These are phyloP conservation scores for Phrynocephalus vlangalii DNA, from an alignment of 2,797 vertebrate species.

Conservation along the genomic window DNA sequence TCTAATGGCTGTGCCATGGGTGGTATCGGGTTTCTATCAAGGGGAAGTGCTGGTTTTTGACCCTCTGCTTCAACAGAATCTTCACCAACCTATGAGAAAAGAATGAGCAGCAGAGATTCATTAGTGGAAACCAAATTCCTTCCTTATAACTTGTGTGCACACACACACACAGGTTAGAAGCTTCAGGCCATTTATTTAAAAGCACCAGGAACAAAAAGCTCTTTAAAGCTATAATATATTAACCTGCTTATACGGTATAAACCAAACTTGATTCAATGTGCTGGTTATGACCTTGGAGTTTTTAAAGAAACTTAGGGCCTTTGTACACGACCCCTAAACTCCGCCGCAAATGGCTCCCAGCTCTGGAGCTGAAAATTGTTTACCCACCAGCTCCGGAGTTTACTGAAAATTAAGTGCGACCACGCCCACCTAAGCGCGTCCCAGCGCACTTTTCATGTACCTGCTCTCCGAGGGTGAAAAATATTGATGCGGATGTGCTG, in stretches of 20 bases:
- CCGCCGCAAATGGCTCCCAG: no score
- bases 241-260: not conserved
- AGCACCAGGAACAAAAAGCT: not conserved
- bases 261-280: not conserved
- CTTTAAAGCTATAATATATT: not conserved
- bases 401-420: no score
- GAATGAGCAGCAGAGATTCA: slow-evolving; percentile 44
- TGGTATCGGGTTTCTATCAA: slow-evolving; percentile 64
- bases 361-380: no score
- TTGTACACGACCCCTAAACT: no score
- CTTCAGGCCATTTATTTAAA: not conserved
- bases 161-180: not conserved
- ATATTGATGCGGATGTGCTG: no score
- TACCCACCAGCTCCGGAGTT: no score
- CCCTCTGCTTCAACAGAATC: slow-evolving; percentile 67
- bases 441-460: no score
- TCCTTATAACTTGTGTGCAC: not conserved
- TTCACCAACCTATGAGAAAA: slow-evolving; percentile 73
- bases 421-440: no score
- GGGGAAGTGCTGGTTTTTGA: slow-evolving; percentile 68
- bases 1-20: slow-evolving; percentile 64
- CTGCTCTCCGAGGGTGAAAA: no score
- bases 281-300: not conserved
- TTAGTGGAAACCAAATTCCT: not conserved
- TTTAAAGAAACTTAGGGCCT: not conserved